Evolutionary conservation across 2,113 vertebrate species (phyloP), one percentile per base, ranked within the genome.

Genomic region (Eupsittula cactorum): DNA sequence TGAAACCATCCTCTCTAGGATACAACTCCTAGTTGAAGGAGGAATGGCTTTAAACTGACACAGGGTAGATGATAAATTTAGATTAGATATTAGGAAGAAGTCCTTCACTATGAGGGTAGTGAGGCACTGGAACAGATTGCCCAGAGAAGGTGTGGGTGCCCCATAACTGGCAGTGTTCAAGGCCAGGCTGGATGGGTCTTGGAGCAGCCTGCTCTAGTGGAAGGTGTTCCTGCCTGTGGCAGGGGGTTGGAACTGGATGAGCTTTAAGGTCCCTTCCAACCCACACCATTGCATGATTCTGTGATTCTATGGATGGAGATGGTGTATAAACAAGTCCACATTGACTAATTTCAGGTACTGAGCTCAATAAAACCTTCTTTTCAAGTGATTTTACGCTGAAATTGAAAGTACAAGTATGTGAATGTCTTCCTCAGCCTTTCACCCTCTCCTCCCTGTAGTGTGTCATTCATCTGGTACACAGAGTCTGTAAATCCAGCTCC

Each of bases 331-430:
- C 47, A 24, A 24, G 10, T 59, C 86, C 7, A 17, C 1, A 0
- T 37, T 79, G 10, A 52, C 27, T 92, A 8, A 67, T 86, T 80
- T 28, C 41, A 73, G 62, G 9, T 60, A 46, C 15, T 64, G 69
- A 47, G 4, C 5, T 73, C 62, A 31, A 20, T 20, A 11, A 67
- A 50, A 5, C 67, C 52, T 49, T 28, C 5, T 75, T 49, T 57
- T 68, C 50, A 53, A 2, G 10, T 21, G 8, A 12, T 19, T 90
- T 88, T 14, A 46, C 1, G 3, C 16, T 0, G 0, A 55, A 60
- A 29, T 6, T 71, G 44, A 52, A 76, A 35, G 35, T 10, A 46
- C 18, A 75, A 42, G 7, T 37, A 20, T 74, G 35, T 50, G 27
- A 67, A 11, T 18, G 41, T 57, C 41, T 65, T 46, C 59, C 52